Conservation (phyloP, 2,113 vertebrate genomes). For the Stigmatopora nigra region DNA sequence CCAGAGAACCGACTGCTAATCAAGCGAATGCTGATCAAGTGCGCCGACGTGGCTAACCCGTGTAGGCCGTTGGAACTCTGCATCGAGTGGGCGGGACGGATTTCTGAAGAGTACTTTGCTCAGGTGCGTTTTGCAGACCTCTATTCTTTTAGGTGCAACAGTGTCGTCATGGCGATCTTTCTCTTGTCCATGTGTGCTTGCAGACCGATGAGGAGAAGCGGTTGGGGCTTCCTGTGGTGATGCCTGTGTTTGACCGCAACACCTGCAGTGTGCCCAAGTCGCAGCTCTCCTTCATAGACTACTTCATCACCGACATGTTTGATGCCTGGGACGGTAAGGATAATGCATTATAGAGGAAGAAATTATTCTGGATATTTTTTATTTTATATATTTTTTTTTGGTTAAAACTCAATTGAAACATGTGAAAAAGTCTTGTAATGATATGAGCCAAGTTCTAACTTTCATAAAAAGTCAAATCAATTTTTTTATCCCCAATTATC, state of each 20-base stretch:
- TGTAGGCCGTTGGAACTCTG: conserved; percentile 89
- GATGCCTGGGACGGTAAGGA: conserved; percentile 92
- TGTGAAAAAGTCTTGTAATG: too few relatives aligned
- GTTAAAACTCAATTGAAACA: too few relatives aligned
- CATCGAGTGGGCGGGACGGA: conserved; percentile 92
- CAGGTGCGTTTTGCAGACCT: conserved; percentile 70
- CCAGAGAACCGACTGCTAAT: conserved; percentile 90
- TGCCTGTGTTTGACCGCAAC: conserved; percentile 94
- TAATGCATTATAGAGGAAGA: not conserved
- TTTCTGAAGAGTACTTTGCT: conserved; percentile 94
- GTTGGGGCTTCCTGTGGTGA: conserved; percentile 90
- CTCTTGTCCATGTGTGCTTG: conserved; percentile 31
- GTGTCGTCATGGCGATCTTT: not conserved
- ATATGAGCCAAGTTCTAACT: too few relatives aligned
- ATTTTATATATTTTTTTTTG: too few relatives aligned
- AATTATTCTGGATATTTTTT: not conserved
- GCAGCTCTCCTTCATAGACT: conserved; percentile 97
- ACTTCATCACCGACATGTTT: conserved; percentile 98
- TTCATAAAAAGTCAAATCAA: too few relatives aligned
- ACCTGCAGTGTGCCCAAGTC: conserved; percentile 96
- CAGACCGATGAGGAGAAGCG: conserved; percentile 96
- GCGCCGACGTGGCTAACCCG: conserved; percentile 91
- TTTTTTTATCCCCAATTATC: too few relatives aligned
- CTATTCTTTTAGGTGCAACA: too few relatives aligned
- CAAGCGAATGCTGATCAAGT: conserved; percentile 97